phyloP scores from a whole-genome alignment of 2,888 invertebrate genomes.

The Hydraecia micacea region DNA sequence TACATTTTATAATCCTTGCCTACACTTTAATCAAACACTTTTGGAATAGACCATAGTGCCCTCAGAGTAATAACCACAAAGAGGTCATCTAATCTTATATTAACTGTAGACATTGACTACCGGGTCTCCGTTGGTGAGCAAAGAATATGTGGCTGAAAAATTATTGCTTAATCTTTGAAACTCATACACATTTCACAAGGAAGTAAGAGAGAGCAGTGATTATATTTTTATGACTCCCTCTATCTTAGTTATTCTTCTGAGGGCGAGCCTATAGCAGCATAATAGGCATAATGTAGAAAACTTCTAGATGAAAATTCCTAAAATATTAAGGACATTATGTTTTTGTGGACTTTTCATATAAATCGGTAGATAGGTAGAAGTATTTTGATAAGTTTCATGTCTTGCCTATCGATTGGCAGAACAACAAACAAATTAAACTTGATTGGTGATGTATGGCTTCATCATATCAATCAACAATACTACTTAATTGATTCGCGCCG shows the following conservation, averaged over 20 bases:
- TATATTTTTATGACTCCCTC: background rate
- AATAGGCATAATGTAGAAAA: background rate
- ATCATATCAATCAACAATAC: constrained; percentile 14
- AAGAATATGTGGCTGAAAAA: background rate
- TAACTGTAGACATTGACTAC: background rate
- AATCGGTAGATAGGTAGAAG: background rate
- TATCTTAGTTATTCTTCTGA: constrained; percentile 11
- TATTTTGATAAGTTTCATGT: background rate
- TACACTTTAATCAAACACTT: background rate
- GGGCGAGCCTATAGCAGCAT: background rate
- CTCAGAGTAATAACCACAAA: constrained; percentile 7
- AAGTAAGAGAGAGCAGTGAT: no score
- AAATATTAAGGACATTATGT: background rate
- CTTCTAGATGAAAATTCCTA: background rate
- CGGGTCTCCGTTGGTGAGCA: background rate
- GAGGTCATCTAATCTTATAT: background rate
- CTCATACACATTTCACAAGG: no score
- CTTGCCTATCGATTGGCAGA: background rate
- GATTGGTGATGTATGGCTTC: constrained; percentile 15
- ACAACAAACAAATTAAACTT: constrained; percentile 3
- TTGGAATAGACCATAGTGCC: background rate
- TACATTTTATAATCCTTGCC: background rate
- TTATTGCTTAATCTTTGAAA: background rate
- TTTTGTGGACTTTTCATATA: background rate
- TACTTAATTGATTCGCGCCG: constrained; percentile 5